A percentile compares a stretch with the other conserved stretches of the same genome.
Conservation (phyloP, 2,113 vertebrate species). For the Camelus dromedarius region DNA sequence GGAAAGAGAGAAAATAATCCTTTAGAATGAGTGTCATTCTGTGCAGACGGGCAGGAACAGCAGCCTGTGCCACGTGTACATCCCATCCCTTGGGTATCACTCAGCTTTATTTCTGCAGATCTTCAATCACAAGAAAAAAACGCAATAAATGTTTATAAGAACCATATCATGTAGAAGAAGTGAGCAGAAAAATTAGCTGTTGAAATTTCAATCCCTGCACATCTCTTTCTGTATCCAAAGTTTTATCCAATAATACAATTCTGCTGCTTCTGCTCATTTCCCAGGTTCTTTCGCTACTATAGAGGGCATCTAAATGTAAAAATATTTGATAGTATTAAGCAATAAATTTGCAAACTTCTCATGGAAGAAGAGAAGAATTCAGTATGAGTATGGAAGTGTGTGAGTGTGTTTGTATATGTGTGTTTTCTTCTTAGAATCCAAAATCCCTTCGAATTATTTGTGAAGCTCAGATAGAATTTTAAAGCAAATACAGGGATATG, state of each 20-base stretch:
- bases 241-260: not conserved
- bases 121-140: constrained; percentile 18
- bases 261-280: not conserved
- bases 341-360: not conserved
- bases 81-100: not conserved
- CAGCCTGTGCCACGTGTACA: not conserved
- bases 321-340: not conserved
- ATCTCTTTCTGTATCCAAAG: not conserved
- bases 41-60: not conserved
- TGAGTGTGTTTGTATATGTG: not conserved
- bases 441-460: constrained; percentile 1
- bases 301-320: not conserved
- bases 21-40: not conserved
- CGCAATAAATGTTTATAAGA: not conserved
- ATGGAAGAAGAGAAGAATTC: not conserved
- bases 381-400: not conserved
- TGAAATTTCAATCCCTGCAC: not conserved
- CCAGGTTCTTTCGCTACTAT: not conserved
- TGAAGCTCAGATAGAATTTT: constrained; percentile 20
- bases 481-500: constrained; percentile 26
- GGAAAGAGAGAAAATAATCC: not conserved
- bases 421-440: not conserved
- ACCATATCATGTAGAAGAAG: not conserved
- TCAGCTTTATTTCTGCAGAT: not conserved
- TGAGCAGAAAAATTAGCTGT: not conserved